These are phyloP conservation scores for Oceanites oceanicus DNA, from an alignment of 2,113 vertebrate genomes.

Conservation along the genomic window DNA sequence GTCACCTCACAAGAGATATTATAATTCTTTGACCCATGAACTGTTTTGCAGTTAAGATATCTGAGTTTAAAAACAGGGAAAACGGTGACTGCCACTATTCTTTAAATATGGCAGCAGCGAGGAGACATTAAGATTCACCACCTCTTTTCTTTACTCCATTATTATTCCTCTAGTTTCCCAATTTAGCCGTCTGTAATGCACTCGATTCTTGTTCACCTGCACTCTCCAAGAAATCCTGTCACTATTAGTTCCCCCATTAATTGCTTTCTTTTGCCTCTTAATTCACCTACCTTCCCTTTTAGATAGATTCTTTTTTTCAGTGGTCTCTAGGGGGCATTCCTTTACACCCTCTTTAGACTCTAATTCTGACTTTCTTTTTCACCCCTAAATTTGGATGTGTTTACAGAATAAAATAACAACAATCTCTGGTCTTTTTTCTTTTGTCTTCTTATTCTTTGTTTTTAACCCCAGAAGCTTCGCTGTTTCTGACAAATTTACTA, in stretches of 20 bases:
- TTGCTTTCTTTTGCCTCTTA: background rate
- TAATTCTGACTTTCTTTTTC: background rate
- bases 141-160: background rate
- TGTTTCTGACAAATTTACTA: background rate
- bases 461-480: background rate
- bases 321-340: background rate
- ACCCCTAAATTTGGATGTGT: background rate
- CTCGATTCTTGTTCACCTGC: background rate
- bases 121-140: background rate
- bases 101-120: background rate
- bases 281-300: background rate
- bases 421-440: background rate
- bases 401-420: background rate
- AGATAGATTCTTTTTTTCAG: background rate
- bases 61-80: background rate
- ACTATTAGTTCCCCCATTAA: background rate
- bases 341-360: background rate
- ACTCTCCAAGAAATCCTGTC: background rate
- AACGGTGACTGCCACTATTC: background rate
- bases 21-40: slow-evolving; percentile 10
- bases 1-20: background rate
- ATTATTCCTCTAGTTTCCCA: slow-evolving; percentile 11
- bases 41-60: slow-evolving; percentile 15
- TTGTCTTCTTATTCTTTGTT: background rate
- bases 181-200: background rate